These are phyloP conservation scores for Alosa alosa DNA, from an alignment of 2,113 vertebrate species.

Conservation along the genomic window DNA sequence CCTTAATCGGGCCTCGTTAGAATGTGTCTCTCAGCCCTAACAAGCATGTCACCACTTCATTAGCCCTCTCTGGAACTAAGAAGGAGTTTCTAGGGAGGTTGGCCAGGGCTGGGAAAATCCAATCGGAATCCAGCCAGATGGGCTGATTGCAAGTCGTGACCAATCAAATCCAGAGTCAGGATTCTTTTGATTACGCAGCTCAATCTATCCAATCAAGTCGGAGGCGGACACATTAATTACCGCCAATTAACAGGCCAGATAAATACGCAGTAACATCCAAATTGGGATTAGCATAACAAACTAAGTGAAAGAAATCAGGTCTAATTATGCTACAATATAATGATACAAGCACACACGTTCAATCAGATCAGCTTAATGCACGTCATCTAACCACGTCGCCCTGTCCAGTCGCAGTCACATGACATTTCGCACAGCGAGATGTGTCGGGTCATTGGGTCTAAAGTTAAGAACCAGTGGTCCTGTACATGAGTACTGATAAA, in stretches of 20 bases:
- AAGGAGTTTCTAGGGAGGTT: conserved; percentile 42
- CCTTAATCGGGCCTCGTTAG: conserved; percentile 72
- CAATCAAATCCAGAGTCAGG: background rate
- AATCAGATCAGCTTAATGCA: background rate
- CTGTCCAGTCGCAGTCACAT: background rate
- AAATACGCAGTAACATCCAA: conserved; percentile 50
- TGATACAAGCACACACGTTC: background rate
- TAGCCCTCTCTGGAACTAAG: conserved; percentile 48
- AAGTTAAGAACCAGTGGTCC: background rate
- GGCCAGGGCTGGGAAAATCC: background rate
- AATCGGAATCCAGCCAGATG: background rate
- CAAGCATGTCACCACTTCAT: conserved; percentile 68
- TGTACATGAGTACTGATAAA: conserved; percentile 10
- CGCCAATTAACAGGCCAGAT: conserved; percentile 52
- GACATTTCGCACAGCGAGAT: background rate
- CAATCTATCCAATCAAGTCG: conserved; percentile 31
- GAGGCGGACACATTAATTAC: conserved; percentile 50
- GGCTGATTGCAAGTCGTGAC: conserved; percentile 36
- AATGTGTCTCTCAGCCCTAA: conserved; percentile 59
- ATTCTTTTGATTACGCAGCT: background rate
- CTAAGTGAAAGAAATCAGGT: conserved; percentile 41
- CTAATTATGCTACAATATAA: conserved; percentile 24
- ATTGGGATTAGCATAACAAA: conserved; percentile 33
- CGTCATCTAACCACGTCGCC: background rate
- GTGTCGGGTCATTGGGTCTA: background rate